These are phyloP conservation scores for Coreoperca whiteheadi DNA, from an alignment of 2,113 vertebrate species.

Conservation along the genomic window DNA sequence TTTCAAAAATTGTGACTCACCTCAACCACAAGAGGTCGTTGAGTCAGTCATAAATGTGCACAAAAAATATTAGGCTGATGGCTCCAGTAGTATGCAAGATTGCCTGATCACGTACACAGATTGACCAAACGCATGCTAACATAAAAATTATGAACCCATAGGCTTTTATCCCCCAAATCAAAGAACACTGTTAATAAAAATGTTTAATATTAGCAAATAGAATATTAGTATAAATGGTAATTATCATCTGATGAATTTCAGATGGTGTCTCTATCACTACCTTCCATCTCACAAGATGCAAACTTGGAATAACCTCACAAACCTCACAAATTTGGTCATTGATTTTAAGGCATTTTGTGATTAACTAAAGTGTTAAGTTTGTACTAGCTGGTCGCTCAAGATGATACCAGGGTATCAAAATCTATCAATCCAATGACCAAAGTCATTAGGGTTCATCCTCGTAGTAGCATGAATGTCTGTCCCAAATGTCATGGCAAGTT, in stretches of 20 bases:
- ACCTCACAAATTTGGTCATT: not conserved
- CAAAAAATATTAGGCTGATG: too few relatives aligned
- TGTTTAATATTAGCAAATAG: too few relatives aligned
- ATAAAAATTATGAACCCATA: not conserved
- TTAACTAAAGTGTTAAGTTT: not conserved
- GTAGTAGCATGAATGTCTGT: not conserved
- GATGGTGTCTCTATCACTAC: too few relatives aligned
- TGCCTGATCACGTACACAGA: too few relatives aligned
- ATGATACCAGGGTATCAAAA: not conserved
- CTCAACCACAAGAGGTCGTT: too few relatives aligned
- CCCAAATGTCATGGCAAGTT: not conserved
- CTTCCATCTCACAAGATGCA: not conserved
- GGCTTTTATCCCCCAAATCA: not conserved
- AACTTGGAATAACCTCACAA: not conserved
- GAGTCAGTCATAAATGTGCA: too few relatives aligned
- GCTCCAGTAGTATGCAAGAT: too few relatives aligned
- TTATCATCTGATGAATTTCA: not conserved
- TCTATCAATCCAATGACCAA: not conserved
- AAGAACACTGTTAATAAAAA: not conserved
- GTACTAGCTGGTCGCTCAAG: not conserved
- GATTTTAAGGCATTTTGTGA: slow-evolving; percentile 2
- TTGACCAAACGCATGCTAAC: too few relatives aligned
- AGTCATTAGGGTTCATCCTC: not conserved
- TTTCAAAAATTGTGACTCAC: too few relatives aligned
- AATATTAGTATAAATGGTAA: not conserved